Base-by-base conservation (phyloP, 2,113 vertebrate species). In the Buteo buteo region DNA sequence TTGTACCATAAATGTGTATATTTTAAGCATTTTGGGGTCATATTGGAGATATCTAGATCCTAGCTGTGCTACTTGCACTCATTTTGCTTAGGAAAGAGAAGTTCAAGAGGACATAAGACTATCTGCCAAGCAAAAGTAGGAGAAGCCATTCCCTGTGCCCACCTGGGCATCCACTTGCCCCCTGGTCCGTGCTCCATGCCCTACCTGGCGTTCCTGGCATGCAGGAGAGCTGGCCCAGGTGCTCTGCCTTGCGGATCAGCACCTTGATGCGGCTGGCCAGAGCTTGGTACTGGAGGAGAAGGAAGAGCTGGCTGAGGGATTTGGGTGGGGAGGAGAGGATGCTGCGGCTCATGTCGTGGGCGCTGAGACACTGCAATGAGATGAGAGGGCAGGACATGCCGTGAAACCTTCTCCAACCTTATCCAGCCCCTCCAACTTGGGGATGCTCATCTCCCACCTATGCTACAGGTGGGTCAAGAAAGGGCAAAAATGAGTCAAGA, bases 221-320 rank as follows among this genome's bases (percentile, higher is more conserved):
- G 13, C 96, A 93, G 6, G 95, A 98, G 11, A 98, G 98, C 87
- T 97, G 98, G 88, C 93, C 86, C 93, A 99, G 96, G 36, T 97
- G 97, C 92, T 98, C 97, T 4, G 98, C 98, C 94, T 98, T 99
- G 54, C 97, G 92, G 21, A 99, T 97, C 98, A 99, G 98, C 92
- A 99, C 98, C 95, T 99, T 98, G 94, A 99, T 98, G 40, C 98
- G 97, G 57, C 97, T 96, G 58, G 98, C 98, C 21, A 82, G 54
- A 1, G 96, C 94, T 97, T 99, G 99, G 88, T 98, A 98, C 97
- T 99, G 99, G 69, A 99, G 98, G 82, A 99, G 97, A 86, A 99
- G 94, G 64, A 98, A 98, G 50, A 99, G 97, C 74, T 98, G 98
- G 13, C 98, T 98, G n/a, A 97, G 78, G 67, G 92, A 44, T 22